Evolutionary conservation across 2,113 vertebrate genomes (phyloP), one percentile per base, ranked within the genome.

Genomic region (Xenopus laevis): DNA sequence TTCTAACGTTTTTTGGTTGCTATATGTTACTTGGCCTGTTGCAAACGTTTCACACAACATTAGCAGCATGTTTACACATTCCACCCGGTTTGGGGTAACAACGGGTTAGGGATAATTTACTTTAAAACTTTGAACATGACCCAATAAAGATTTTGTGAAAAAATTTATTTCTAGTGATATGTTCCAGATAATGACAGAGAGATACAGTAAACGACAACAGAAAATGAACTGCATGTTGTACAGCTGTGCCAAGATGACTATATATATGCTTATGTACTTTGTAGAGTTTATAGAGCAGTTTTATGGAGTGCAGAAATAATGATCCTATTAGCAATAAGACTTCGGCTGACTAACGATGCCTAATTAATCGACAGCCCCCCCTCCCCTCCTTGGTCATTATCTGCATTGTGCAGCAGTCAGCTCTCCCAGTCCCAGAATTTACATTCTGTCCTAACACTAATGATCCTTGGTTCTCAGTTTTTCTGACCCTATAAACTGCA

Each of bases 291-390:
- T 55, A 74, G n/a, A 40, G 40, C n/a, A 55, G 72, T 67, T 68
- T 40, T 27, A 60, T 21, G 60, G 58, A 75, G 46, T 75, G 45
- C 65, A 60, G 27, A 68, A 68, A 75, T 30, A 53, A 46, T 68
- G 47, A 75, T 75, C 44, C 47, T 50, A 76, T 63, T 75, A 64
- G 66, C 74, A 76, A 55, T 69, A 76, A 76, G 59, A 64, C 74
- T 27, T 55, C 47, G 13, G 46, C 66, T 69, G 59, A 69, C 45
- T 76, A 76, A 76, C 59, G 20, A 76, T 50, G 59, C 46, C 50
- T 69, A 76, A 76, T 57, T 76, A 69, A 69, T 55, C 61, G 65
- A 63, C 66, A 18, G n/a, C n/a, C 18, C 20, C n/a, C 30, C 58
- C 59, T 61, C 50, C 18, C 64, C 65, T 74, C 68, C 45, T 55